Evolutionary conservation across 2,113 vertebrate genomes (phyloP).

Genomic region (Chitala chitala): DNA sequence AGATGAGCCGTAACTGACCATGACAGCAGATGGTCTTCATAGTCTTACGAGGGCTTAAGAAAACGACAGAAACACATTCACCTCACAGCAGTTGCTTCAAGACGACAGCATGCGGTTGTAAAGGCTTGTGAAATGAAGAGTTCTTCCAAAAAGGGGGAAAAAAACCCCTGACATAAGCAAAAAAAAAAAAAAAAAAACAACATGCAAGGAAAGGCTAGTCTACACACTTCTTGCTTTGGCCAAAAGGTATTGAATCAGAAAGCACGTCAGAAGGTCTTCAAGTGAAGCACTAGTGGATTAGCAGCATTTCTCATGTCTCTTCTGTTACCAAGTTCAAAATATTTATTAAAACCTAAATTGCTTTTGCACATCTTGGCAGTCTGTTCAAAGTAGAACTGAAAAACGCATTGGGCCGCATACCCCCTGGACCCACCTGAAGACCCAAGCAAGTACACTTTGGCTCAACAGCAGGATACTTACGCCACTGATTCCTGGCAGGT

Average conservation of each 20-base stretch:
- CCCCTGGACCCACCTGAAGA: neutral
- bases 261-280: too few species aligned
- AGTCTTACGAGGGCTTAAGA: conserved; percentile 88
- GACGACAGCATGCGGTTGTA: conserved; percentile 2
- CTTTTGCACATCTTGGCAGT: neutral
- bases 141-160: too few species aligned
- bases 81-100: conserved; percentile 21
- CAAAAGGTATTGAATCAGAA: too few species aligned
- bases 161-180: too few species aligned
- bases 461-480: conserved; percentile 67
- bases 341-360: too few species aligned
- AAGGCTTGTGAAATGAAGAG: neutral
- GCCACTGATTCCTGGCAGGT: conserved; percentile 92
- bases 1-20: conserved; percentile 83
- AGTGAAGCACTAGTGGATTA: too few species aligned
- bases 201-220: too few species aligned
- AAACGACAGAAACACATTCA: conserved; percentile 57
- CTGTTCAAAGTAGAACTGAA: neutral
- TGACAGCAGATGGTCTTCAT: conserved; percentile 79
- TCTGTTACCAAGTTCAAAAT: too few species aligned
- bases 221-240: too few species aligned
- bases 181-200: neutral
- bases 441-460: neutral
- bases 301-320: too few species aligned
- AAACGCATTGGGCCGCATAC: neutral